Evolutionary conservation across 1,140 invertebrate species (phyloP), one percentile per base, ranked within the genome.

Genomic region (Streblospio benedicti): DNA sequence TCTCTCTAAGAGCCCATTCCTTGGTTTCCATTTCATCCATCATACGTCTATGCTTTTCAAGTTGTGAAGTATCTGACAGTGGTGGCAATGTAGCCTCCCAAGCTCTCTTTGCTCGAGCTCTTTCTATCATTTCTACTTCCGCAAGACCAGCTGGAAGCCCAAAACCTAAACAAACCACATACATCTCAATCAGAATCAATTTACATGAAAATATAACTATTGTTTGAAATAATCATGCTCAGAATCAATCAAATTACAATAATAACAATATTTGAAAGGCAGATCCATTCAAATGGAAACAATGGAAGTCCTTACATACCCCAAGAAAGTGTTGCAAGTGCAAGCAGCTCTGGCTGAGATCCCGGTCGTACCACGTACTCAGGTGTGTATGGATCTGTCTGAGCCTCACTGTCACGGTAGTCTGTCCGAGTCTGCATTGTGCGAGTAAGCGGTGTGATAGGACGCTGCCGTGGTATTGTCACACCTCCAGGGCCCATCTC

Each of bases 301-400:
- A n/a, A n/a, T n/a, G n/a, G n/a, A 58, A 71, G 64, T 56, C 81
- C 81, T 16, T 16, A 60, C 71, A 63, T 69, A 78, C 78, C 83
- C 81, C 82, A 85, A 62, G 83, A 80, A 25, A 86, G 69, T 54
- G 83, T 81, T 27, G 84, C 82, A 41, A 86, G 67, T 35, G 80
- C 83, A 2, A 86, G 69, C 2, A 86, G 76, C 71, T 86, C 84
- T 16, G 85, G 84, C 38, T 75, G 80, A 68, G 30, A 80, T 16
- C 76, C 76, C 16, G 74, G 75, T 32, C 71, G 78, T 0, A 83
- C 69, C 20, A 79, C 79, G 66, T 81, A 84, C 31, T 84, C 81
- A 6, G 86, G 84, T 53, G 87, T 83, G 83, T 88, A 90, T 0
- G 88, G 87, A 30, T 81, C 74, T 1, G 89, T 90, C 75, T 90